phyloP scores from a whole-genome alignment of 2,888 invertebrate species.

The Acholoe squamosa region DNA sequence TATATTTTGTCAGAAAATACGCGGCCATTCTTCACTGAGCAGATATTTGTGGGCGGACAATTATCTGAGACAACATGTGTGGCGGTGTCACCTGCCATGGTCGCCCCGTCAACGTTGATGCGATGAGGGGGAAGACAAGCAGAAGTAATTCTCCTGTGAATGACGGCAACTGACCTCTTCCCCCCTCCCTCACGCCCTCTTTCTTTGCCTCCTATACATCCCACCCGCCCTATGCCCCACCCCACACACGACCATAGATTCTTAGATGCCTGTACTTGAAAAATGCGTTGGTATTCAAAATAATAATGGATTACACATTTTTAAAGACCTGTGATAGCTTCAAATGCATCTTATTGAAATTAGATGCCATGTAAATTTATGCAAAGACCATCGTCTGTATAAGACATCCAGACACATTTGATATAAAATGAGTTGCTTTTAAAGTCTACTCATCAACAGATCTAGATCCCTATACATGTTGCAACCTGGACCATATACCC shows the following conservation, averaged over 20 bases:
- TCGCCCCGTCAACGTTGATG: conserved; percentile 3
- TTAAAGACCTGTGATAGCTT: too few species aligned
- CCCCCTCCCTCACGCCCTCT: background rate
- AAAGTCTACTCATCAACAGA: too few species aligned
- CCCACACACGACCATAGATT: background rate
- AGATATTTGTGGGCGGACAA: conserved; percentile 27
- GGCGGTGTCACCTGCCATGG: conserved; percentile 24
- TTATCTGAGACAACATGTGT: conserved; percentile 38
- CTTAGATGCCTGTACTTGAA: too few species aligned
- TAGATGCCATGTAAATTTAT: too few species aligned
- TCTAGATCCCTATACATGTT: too few species aligned
- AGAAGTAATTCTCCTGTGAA: conserved; percentile 34
- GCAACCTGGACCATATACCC: too few species aligned
- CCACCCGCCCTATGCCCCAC: background rate
- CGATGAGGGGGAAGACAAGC: conserved; percentile 22
- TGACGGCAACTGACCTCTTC: background rate
- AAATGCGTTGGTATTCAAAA: too few species aligned
- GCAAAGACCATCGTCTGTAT: too few species aligned
- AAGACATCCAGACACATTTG: too few species aligned
- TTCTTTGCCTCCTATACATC: background rate
- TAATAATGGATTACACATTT: too few species aligned
- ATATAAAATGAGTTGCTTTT: too few species aligned
- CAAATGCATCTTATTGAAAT: too few species aligned
- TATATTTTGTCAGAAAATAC: conserved; percentile 28
- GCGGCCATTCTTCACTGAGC: background rate